Evolutionary conservation across 2,113 vertebrate genomes (phyloP).

Genomic region (Accipiter virgatus): DNA sequence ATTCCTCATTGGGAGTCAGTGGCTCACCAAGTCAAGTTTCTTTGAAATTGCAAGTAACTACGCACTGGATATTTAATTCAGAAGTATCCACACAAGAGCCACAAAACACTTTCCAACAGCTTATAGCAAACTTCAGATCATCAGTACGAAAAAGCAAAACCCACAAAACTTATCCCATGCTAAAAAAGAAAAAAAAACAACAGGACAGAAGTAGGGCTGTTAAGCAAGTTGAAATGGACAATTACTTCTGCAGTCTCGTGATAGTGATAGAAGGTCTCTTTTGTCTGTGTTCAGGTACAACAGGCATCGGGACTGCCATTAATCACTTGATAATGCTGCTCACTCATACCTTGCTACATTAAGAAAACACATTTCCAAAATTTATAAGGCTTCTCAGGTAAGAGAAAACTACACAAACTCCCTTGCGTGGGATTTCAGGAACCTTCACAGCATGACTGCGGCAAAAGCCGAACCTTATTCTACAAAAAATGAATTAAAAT

Average conservation of each 20-base stretch:
- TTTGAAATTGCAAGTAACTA: not conserved
- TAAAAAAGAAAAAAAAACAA: not conserved
- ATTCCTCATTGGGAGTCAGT: not conserved
- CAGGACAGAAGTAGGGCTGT: not conserved
- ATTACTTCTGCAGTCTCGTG: not conserved
- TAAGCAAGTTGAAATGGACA: not conserved
- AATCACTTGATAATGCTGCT: not conserved
- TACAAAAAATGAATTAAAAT: not conserved
- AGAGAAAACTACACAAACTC: not conserved
- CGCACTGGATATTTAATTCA: not conserved
- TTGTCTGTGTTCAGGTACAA: not conserved
- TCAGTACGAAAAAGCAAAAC: not conserved
- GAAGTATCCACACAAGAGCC: not conserved
- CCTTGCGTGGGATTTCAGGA: not conserved
- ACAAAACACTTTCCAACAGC: not conserved
- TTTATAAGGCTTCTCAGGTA: not conserved
- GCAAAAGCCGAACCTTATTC: not conserved
- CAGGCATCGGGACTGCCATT: not conserved
- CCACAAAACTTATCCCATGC: not conserved
- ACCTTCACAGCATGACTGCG: accelerated
- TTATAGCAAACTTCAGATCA: not conserved
- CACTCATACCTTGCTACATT: not conserved
- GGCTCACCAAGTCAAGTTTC: not conserved
- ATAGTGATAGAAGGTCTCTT: not conserved
- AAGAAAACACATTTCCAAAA: not conserved